Percentiles rank a stretch among this genome's conserved stretches.
Conservation (phyloP, 2,888 invertebrate genomes). For the Calliopum simillimum region DNA sequence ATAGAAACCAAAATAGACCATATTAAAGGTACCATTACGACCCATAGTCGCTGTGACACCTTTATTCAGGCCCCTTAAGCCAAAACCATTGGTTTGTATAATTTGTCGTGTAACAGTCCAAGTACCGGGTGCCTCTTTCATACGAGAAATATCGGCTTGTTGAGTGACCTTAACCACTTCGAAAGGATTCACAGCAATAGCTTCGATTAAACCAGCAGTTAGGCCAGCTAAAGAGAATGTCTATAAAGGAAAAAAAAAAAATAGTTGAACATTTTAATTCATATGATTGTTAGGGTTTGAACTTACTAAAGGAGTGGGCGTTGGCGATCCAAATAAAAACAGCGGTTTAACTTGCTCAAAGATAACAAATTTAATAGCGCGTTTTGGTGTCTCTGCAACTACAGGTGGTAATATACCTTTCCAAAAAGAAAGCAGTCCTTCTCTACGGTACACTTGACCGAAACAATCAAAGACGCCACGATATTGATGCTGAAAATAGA, state of each 20-base stretch:
- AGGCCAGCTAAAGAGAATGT: slow-evolving; percentile 90
- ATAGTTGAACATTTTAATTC: not conserved
- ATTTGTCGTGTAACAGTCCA: slow-evolving; percentile 85
- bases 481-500: slow-evolving; percentile 70
- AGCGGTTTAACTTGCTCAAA: slow-evolving; percentile 93
- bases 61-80: slow-evolving; percentile 84
- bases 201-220: slow-evolving; percentile 91
- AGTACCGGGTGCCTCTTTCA: slow-evolving; percentile 78
- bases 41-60: slow-evolving; percentile 90
- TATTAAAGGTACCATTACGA: slow-evolving; percentile 91
- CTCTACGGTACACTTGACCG: slow-evolving; percentile 86
- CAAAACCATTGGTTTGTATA: slow-evolving; percentile 80
- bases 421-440: slow-evolving; percentile 89
- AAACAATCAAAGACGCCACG: slow-evolving; percentile 88
- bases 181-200: slow-evolving; percentile 91
- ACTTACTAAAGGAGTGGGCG: slow-evolving; percentile 82
- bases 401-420: slow-evolving; percentile 95
- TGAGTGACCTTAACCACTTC: slow-evolving; percentile 95
- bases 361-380: slow-evolving; percentile 93
- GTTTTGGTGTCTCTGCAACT: slow-evolving; percentile 93
- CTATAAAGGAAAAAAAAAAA: slow-evolving; percentile 66
- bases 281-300: not conserved
- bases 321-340: slow-evolving; percentile 81
- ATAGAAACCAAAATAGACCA: slow-evolving; percentile 95
- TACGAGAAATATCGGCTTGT: slow-evolving; percentile 77